Evolutionary conservation across 1,140 invertebrate species (phyloP), one percentile per base, ranked within the genome.

Genomic region (Drosophila orena): DNA sequence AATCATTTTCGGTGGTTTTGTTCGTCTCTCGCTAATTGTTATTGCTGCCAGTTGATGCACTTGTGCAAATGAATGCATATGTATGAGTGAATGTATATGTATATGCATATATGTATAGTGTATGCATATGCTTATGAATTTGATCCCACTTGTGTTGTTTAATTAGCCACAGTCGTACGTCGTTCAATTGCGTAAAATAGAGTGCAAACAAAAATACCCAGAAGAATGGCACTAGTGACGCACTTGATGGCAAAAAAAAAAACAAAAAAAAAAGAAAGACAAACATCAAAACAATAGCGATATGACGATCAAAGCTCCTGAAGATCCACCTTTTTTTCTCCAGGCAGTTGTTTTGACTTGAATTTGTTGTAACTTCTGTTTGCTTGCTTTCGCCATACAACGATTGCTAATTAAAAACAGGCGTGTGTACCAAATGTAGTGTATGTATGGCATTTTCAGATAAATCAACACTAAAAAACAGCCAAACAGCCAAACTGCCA

Each of bases 111-210:
- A n/a, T n/a, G n/a, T n/a, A n/a, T n/a, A n/a, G n/a, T n/a, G n/a
- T n/a, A n/a, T 60, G 15, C 38, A 65, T 30, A 46, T 14, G 12
- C 22, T 24, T 35, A 24, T 20, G 42, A 61, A 61, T 61, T 38
- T 4, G 44, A 12, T 56, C n/a, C 17, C 57, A 37, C 42, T 22
- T 35, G 27, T 11, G 20, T 8, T 72, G 69, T 72, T 73, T 74
- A 73, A 74, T 74, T 74, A 73, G 71, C 34, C 38, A 24, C 22
- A 47, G 56, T 49, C 34, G 30, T 17, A 37, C 20, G 27, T 35
- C 24, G 30, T 42, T 66, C 54, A 54, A 59, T 69, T 83, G 75
- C 75, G 79, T 74, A 79, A 81, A 78, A 34, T 44, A 43, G 35
- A 70, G 65, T 49, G 74, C 40, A 78, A 78, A 77, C 22, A 78